Evolutionary conservation across 2,888 invertebrate genomes (phyloP), one percentile per base, ranked within the genome.

Genomic region (Stenolophus ochropezus): DNA sequence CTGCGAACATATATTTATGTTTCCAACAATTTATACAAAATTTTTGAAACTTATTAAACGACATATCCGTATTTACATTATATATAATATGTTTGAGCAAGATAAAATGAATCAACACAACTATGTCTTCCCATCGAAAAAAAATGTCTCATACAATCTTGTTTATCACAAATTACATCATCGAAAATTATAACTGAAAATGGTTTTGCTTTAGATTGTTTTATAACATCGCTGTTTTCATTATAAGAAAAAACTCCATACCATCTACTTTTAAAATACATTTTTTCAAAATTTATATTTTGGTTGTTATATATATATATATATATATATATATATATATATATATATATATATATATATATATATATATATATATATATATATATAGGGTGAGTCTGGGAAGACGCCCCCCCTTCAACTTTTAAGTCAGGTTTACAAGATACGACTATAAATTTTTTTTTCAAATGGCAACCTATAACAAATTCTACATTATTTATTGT

Each of bases 31-130:
- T n/a, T 33, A 4, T 42, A 69, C 69, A 69, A 27, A 69, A 8
- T 4, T 23, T 11, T 61, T 87, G 86, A 83, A 88, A 88, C 23
- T 84, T 18, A 18, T 84, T 81, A 83, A 85, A 86, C 20, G 71
- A 14, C 14, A 33, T 33, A 8, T 33, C 49, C 11, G 49, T 49
- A 11, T 49, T 49, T 49, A 49, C 49, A 49, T 49, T 4, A 49
- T 49, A 49, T 49, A 49, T 14, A 49, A 49, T 49, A 49, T 27
- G 2, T 73, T 73, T 73, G 33, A 73, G 11, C 14, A 27, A 33
- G 49, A 14, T 14, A 49, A 14, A 49, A 51, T 18, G 23, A 47
- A 49, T 23, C 75, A 51, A 18, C 8, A 47, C 23, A 20, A 14
- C 51, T 49, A 33, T 33, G 14, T 49, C 49, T 8, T 14, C 49